Evolutionary conservation across 2,888 invertebrate species (phyloP), one percentile per base, ranked within the genome.

Genomic region (Artemia sinica): DNA sequence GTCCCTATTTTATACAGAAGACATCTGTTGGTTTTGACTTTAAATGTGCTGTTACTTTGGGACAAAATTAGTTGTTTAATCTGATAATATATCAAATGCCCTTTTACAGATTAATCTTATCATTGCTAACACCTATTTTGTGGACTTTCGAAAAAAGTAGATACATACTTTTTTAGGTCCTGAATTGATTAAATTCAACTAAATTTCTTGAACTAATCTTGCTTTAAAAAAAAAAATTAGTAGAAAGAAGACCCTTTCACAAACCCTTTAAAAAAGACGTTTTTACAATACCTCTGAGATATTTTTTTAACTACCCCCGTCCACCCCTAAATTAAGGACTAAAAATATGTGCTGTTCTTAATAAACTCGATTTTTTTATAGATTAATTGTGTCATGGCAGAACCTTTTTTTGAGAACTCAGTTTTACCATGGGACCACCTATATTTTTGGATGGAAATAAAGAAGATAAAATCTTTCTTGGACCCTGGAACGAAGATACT

Each of bases 401-500:
- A 97, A 77, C 96, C 96, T 0, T 88, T 86, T 77, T 95, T 89
- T 75, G 79, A 84, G 11, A 85, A 83, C 11, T 84, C 89, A 0
- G 83, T 91, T 71, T 78, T 93, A 69, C 95, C 96, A 0, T 97
- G 95, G 95, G 91, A 96, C 76, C 88, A 91, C 80, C 81, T 95
- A 68, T 83, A 85, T 73, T 87, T 88, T 76, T 88, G 88, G 76
- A 87, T 87, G 75, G 77, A 86, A 18, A 76, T 86, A 66, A 77
- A 79, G 68, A 82, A 82, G 73, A 78, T 84, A 52, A 78, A 77
- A 68, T 74, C 76, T 9, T 77, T 80, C 72, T 75, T 85, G 50
- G 76, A 76, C 0, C 74, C 77, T 0, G 73, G 77, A 72, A 79
- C 82, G 4, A 75, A 78, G 65, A 78, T 88, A 13, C 79, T 88